Conservation (phyloP, 2,888 invertebrate genomes). For the Tipula helvola region DNA sequence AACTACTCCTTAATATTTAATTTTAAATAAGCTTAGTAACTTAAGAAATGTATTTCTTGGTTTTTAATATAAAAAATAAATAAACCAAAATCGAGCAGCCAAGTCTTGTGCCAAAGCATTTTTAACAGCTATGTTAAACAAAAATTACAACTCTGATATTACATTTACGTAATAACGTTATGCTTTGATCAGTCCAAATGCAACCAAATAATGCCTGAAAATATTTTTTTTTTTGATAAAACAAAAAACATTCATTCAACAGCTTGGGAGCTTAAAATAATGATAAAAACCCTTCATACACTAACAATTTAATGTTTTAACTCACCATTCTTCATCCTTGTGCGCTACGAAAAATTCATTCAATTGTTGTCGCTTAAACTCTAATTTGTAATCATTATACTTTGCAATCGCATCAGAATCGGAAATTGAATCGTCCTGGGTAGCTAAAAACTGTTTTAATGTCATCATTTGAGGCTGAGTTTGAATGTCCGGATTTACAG, state of each 20-base stretch:
- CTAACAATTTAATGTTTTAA: background rate
- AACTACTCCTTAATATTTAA: background rate
- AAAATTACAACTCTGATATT: background rate
- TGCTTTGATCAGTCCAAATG: conserved; percentile 6
- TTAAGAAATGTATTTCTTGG: background rate
- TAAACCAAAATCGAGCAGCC: no score
- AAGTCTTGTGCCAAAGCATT: background rate
- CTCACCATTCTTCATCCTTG: conserved; percentile 99
- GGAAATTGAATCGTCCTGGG: conserved; percentile 95
- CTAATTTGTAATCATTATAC: conserved; percentile 96
- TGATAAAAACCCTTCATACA: background rate
- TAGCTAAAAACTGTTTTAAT: conserved; percentile 89
- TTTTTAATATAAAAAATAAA: no score
- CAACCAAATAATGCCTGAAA: conserved; percentile 7
- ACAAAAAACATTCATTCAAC: background rate
- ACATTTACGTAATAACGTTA: background rate
- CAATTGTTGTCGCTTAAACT: conserved; percentile 90
- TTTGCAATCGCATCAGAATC: conserved; percentile 93
- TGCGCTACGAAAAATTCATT: conserved; percentile 98
- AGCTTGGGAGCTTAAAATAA: background rate
- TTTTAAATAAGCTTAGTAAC: background rate
- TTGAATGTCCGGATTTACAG: conserved; percentile 33
- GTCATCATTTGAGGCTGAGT: conserved; percentile 94
- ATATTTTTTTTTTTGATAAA: background rate
- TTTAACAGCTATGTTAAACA: background rate